Percentiles rank a stretch among this genome's conserved stretches.
phyloP scores from a whole-genome alignment of 92 coral and sea anemone genomes.

The Bergia puertoricense region DNA sequence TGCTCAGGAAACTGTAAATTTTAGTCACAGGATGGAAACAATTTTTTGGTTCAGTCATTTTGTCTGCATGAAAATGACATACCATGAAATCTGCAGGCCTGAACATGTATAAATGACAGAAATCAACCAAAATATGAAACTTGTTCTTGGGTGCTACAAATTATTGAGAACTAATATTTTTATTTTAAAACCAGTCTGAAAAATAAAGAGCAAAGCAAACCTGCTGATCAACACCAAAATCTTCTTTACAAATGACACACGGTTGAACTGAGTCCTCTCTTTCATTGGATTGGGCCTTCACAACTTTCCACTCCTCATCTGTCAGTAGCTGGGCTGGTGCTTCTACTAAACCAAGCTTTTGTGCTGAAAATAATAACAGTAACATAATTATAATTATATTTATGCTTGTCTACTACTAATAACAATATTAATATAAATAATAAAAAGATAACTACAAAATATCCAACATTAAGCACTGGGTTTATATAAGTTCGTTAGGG shows the following conservation, averaged over 20 bases:
- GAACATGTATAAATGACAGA: too few relatives aligned
- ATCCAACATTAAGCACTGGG: too few relatives aligned
- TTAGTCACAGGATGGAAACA: too few relatives aligned
- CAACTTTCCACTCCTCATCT: conserved; percentile 87
- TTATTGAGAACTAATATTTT: not conserved
- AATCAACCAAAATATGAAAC: not conserved
- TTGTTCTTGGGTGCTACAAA: not conserved
- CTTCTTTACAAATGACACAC: conserved; percentile 99
- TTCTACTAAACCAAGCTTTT: conserved; percentile 91
- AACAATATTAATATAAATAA: too few relatives aligned
- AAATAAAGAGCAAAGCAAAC: conserved; percentile 34
- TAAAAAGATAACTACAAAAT: not conserved
- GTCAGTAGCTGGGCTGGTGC: conserved; percentile 82
- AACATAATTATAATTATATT: not conserved
- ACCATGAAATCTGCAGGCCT: too few relatives aligned
- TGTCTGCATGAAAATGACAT: too few relatives aligned
- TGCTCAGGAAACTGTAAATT: too few relatives aligned
- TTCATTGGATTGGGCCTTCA: conserved; percentile 88
- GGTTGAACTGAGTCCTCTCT: conserved; percentile 89
- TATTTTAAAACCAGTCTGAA: not conserved
- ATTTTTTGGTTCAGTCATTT: too few relatives aligned
- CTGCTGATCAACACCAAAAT: conserved; percentile 95
- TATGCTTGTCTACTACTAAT: too few relatives aligned
- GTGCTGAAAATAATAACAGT: conserved; percentile 58
- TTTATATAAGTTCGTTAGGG: too few relatives aligned